Evolutionary conservation across 2,888 invertebrate species (phyloP).

Genomic region (Copidosoma aretas): DNA sequence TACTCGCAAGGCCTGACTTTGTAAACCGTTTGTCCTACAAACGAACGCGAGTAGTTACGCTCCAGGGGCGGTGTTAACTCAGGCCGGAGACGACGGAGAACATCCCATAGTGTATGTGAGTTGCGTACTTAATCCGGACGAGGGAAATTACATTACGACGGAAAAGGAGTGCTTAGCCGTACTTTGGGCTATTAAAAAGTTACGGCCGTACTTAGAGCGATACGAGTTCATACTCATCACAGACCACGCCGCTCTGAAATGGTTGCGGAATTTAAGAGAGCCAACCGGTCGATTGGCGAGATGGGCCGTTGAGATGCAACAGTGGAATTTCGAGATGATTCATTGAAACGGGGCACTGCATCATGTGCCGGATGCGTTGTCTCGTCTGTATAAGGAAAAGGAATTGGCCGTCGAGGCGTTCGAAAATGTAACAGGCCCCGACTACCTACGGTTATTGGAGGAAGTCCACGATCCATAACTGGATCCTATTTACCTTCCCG

Average conservation of each 20-base stretch:
- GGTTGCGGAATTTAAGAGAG: neutral
- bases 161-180: neutral
- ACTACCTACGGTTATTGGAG: conserved; percentile 23
- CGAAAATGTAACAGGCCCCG: conserved; percentile 7
- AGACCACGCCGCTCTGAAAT: neutral
- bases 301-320: neutral
- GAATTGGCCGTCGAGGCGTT: neutral
- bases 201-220: neutral
- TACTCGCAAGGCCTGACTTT: neutral
- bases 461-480: conserved; percentile 3
- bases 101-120: neutral
- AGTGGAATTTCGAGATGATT: neutral
- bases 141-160: neutral
- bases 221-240: neutral
- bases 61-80: neutral
- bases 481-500: conserved; percentile 20
- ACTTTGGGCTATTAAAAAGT: neutral
- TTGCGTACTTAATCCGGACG: neutral
- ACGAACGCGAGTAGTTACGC: neutral
- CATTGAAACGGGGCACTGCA: neutral
- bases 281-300: neutral
- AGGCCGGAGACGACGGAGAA: neutral
- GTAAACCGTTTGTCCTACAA: neutral
- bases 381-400: neutral
- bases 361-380: neutral